A percentile compares a stretch with the other conserved stretches of the same genome.
These are phyloP conservation scores for Polydrusus cervinus DNA, from an alignment of 2,888 invertebrate species.

Conservation along the genomic window DNA sequence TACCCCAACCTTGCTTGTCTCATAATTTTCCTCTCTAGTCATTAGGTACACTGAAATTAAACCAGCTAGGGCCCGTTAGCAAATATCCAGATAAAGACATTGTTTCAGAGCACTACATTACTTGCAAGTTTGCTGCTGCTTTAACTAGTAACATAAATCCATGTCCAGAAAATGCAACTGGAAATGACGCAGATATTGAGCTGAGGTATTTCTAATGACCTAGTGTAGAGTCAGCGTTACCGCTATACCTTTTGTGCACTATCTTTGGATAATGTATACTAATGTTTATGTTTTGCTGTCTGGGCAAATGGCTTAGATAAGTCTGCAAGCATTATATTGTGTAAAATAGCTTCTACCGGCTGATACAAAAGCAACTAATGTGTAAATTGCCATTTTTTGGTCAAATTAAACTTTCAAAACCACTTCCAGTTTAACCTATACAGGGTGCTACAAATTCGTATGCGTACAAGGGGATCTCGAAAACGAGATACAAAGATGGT, in stretches of 20 bases:
- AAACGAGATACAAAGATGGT: too few relatives aligned
- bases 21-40: neutral
- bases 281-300: neutral
- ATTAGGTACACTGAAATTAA: neutral
- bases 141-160: constrained; percentile 3
- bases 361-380: too few relatives aligned
- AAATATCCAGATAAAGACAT: constrained; percentile 10
- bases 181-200: constrained; percentile 17
- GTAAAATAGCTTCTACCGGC: too few relatives aligned
- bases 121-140: constrained; percentile 5
- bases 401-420: too few relatives aligned
- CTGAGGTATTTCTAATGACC: constrained; percentile 13
- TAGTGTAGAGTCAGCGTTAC: neutral
- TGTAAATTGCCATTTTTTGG: too few relatives aligned
- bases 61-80: neutral
- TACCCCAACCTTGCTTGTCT: too few relatives aligned
- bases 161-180: constrained; percentile 3
- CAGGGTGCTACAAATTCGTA: too few relatives aligned
- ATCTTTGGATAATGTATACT: neutral
- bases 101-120: constrained; percentile 3
- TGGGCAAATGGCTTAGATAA: too few relatives aligned
- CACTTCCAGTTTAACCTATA: too few relatives aligned
- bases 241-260: constrained; percentile 1
- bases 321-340: too few relatives aligned
- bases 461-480: too few relatives aligned